Evolutionary conservation across 2,797 vertebrate species (phyloP), one percentile per base, ranked within the genome.

Genomic region (Nyctalus aviator): DNA sequence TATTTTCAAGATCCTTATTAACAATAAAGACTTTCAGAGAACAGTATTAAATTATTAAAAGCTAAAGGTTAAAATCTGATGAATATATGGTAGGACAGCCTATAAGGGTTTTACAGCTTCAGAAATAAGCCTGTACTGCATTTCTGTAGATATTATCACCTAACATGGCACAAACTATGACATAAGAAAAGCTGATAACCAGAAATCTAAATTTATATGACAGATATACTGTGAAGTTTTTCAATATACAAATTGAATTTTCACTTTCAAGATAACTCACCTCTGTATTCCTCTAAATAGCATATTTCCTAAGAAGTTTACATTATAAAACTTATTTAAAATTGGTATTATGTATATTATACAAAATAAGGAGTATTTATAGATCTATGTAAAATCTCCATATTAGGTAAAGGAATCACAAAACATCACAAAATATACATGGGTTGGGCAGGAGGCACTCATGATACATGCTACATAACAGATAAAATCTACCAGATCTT

Each of bases 121-220:
- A 81, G 50, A 30, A 88, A 48, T 2, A 35, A 15, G 25, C 11
- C 32, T 44, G 6, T 15, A 37, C 9, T 75, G 7, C 30, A 78
- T 84, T 77, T 3, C 23, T 78, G 55, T 5, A 68, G 55, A 83
- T 79, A 78, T 27, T 35, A 32, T 27, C 7, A 62, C 17, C 30
- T 50, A 91, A 53, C 13, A 32, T 8, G 46, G 62, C 10, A 90
- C 37, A 53, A 78, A 91, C 17, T 18, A 76, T 14, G 27, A 32
- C 68, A 82, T 88, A 53, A 62, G 37, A 93, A 88, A 94, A 83
- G 48, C 21, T 73, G 66, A 79, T 44, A 35, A 18, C 55, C 2
- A 88, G 27, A 92, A 90, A 35, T n/a, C 27, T 69, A 77, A 92
- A 90, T 88, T 75, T 94, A 95, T 3, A 32, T 46, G 82, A 44